Evolutionary conservation across 2,888 invertebrate species (phyloP).

Genomic region (Ophion slaviceki): DNA sequence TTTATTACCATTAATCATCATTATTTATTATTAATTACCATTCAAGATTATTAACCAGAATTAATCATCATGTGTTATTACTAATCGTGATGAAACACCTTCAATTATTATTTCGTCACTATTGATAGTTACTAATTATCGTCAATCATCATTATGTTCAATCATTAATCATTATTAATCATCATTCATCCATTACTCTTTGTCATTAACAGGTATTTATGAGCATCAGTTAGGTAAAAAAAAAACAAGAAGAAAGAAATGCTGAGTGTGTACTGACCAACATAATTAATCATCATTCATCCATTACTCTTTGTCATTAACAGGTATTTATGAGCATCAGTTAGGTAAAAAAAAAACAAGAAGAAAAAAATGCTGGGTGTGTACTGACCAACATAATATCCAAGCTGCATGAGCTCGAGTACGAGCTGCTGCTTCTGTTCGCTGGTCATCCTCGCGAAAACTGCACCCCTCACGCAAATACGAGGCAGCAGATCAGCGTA

Average conservation of each 20-base stretch:
- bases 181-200: not conserved
- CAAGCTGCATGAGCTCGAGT: conserved; percentile 88
- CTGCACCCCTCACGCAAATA: conserved; percentile 87
- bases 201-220: not conserved
- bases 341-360: not conserved
- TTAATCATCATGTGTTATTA: too few relatives aligned
- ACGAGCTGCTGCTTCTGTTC: conserved; percentile 93
- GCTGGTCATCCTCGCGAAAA: conserved; percentile 93
- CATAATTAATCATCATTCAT: not conserved
- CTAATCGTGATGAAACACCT: not conserved
- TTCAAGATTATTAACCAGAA: too few relatives aligned
- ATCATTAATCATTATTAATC: not conserved
- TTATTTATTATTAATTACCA: too few relatives aligned
- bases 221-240: not conserved
- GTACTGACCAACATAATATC: conserved; percentile 87
- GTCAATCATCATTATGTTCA: not conserved
- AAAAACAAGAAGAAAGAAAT: not conserved
- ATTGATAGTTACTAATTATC: not conserved
- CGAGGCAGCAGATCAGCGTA: conserved; percentile 89
- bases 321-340: not conserved
- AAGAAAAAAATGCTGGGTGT: conserved; percentile 1
- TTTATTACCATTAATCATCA: too few relatives aligned
- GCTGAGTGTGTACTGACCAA: too few relatives aligned
- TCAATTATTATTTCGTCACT: not conserved
- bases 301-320: not conserved